Base-by-base conservation (phyloP, 2,113 vertebrate genomes). In the Penelope pileata region DNA sequence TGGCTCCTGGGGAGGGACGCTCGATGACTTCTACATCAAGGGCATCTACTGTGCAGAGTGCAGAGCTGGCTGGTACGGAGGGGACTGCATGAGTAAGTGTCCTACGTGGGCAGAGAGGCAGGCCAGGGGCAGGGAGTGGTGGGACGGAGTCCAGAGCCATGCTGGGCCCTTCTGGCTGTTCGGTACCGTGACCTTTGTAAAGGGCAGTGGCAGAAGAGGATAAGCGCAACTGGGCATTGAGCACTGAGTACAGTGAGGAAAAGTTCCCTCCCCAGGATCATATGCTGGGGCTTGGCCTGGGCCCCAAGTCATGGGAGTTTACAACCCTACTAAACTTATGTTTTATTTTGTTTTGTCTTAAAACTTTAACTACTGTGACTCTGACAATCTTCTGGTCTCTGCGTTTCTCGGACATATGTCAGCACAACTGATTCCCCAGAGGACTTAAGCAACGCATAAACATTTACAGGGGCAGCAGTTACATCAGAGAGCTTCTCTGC, bases 31-130 rank as follows among this genome's bases (percentile, higher is more conserved):
- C 97, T 99, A 99, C 23, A 97, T 99, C 95, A 98, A 96, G 66
- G 99, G 99, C 7, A 95, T 98, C 92, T 99, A 99, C 98, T 99
- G 99, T 14, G 97, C 98, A 1, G 99, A 99, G 93, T 99, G 99
- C 96, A 98, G 99, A 48, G 98, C 98, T 0, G 99, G 99, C 96
- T 99, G 99, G 99, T 99, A 99, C 0, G 99, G 99, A 83, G 99
- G 99, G 77, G 99, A 99, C 87, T 99, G 99, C 97, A 98, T 99
- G 98, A 98, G 99, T 99, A 97, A 98, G 99, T 98, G 96, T 77
- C 38, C n/a, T 11, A 2, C 5, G 16, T 0, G 7, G 54, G 63
- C 75, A 87, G 81, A n/a, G 64, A 75, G n/a, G 38, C 36, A 17
- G 16, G 79, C 12, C 34, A 72, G 40, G 32, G 53, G 3, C 34